Evolutionary conservation across 2,113 vertebrate genomes (phyloP).

Genomic region (Albula glossodonta): DNA sequence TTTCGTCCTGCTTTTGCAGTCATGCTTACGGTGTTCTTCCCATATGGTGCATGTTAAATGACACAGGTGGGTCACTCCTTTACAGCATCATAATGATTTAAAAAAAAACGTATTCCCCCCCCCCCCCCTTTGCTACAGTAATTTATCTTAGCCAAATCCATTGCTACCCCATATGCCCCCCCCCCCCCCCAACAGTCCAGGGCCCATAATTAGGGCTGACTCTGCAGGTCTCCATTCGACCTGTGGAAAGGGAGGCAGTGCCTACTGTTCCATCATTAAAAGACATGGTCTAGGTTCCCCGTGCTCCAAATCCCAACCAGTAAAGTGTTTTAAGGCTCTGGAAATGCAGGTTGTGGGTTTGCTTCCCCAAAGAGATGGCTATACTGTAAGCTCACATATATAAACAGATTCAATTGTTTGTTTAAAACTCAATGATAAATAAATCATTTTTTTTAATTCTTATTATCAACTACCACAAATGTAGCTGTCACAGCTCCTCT

Average conservation of each 20-base stretch:
- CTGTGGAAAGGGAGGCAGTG: neutral
- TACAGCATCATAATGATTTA: too few relatives aligned
- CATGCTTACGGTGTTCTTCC: too few relatives aligned
- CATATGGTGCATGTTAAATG: too few relatives aligned
- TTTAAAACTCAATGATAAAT: neutral
- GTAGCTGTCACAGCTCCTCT: conserved; percentile 46
- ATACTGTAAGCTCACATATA: neutral
- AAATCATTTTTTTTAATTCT: neutral
- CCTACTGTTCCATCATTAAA: neutral
- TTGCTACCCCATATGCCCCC: neutral
- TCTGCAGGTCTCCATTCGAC: neutral
- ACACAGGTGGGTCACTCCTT: too few relatives aligned
- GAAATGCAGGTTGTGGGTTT: neutral
- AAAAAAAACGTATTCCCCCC: too few relatives aligned
- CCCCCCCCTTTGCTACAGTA: neutral
- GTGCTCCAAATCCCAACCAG: neutral
- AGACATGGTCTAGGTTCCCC: neutral
- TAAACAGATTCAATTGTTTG: neutral
- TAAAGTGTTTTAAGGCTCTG: neutral
- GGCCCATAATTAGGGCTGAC: neutral
- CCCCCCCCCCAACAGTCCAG: neutral
- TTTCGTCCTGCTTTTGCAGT: too few relatives aligned
- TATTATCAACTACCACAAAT: neutral
- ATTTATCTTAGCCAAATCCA: neutral
- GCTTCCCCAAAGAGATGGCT: neutral